phyloP scores from a whole-genome alignment of 2,797 vertebrate genomes.

The Dryobates pubescens region DNA sequence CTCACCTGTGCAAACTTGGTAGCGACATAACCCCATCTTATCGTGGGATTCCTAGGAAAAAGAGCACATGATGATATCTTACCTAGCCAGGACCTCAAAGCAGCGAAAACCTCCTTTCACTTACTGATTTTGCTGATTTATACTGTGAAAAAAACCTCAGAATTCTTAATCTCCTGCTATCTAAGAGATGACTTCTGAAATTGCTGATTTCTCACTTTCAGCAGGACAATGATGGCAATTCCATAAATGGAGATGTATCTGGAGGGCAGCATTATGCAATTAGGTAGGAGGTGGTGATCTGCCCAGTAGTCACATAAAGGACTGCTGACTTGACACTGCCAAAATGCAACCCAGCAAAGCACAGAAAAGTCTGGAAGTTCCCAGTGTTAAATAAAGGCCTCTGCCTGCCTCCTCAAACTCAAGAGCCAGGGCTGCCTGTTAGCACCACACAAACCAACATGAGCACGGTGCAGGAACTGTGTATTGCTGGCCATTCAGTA shows the following conservation, averaged over 20 bases:
- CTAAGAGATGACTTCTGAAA: neutral
- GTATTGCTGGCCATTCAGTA: neutral
- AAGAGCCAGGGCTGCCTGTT: neutral
- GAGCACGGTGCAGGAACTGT: neutral
- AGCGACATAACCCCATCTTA: conserved; percentile 93
- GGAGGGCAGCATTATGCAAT: neutral
- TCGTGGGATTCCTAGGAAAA: conserved; percentile 84
- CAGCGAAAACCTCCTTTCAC: neutral
- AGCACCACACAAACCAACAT: neutral
- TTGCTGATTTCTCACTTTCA: neutral
- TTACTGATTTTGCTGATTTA: neutral
- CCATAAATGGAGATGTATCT: neutral
- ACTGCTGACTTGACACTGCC: neutral
- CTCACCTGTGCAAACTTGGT: conserved; percentile 92
- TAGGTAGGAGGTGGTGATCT: neutral
- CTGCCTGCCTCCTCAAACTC: neutral
- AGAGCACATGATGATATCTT: neutral
- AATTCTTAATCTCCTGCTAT: neutral
- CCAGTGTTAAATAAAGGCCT: neutral
- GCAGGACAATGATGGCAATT: neutral
- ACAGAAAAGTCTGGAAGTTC: neutral
- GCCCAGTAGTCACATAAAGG: accelerated
- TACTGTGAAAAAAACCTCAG: neutral
- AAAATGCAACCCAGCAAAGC: neutral
- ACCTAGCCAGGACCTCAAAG: neutral